These are phyloP conservation scores for Pollenia labialis DNA, from an alignment of 2,888 invertebrate genomes.

Conservation along the genomic window DNA sequence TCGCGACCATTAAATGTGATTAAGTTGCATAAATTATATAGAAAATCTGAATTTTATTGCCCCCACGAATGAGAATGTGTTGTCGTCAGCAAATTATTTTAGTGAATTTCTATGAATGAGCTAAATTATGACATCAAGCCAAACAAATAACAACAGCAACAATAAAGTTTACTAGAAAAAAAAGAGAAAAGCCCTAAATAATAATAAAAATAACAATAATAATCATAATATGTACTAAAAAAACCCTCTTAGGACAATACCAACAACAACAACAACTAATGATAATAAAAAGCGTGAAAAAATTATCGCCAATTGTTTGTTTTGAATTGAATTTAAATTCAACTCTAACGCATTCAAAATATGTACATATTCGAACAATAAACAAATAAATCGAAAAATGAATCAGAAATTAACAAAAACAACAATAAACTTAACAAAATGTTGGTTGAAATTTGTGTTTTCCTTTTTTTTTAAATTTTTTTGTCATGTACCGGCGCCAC, in stretches of 20 bases:
- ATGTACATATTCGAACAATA: constrained; percentile 44
- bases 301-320: constrained; percentile 83
- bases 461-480: not conserved
- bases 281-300: constrained; percentile 78
- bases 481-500: constrained; percentile 64
- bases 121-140: constrained; percentile 62
- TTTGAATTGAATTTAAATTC: constrained; percentile 74
- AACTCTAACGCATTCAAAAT: constrained; percentile 67
- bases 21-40: constrained; percentile 82
- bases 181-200: constrained; percentile 52
- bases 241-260: constrained; percentile 63
- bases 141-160: constrained; percentile 4
- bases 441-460: constrained; percentile 39
- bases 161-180: not conserved
- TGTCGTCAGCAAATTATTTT: constrained; percentile 69
- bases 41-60: constrained; percentile 76
- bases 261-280: constrained; percentile 19
- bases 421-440: constrained; percentile 56
- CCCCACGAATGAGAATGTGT: constrained; percentile 25
- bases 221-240: constrained; percentile 46
- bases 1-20: constrained; percentile 80
- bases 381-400: constrained; percentile 48
- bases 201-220: constrained; percentile 38
- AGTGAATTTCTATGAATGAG: constrained; percentile 66
- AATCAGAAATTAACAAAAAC: constrained; percentile 33